Base-by-base conservation (phyloP, 2,888 invertebrate species). In the Fissipunctia ypsillon region DNA sequence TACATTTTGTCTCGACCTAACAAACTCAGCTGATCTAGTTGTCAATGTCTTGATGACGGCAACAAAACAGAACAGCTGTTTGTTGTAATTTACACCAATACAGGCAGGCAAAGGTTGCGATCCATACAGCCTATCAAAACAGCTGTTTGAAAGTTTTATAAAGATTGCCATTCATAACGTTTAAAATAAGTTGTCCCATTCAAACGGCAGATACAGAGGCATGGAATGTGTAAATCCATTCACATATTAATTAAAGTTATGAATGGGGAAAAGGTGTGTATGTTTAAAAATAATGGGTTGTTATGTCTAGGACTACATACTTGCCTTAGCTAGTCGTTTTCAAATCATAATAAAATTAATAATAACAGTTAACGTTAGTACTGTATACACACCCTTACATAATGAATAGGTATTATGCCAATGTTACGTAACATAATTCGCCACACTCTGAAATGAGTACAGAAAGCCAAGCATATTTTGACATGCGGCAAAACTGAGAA, bases 1-100 rank as follows among this genome's bases (percentile, higher is more conserved):
- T 43, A 43, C 25, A 52, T 70, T 73, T n/a, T 19, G 12, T 41
- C 5, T 38, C 28, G 1, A 38, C 48, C 12, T 28, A 50, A 28
- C 16, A 38, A 70, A 41, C n/a, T 31, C 31, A 19, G 4, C n/a
- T 28, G 43, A 25, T 7, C 7, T 22, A 5, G 5, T 14, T 45
- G 19, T 25, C 22, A 38, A 25, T 67, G 14, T 19, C 31, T 38
- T 7, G 19, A 25, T 69, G 68, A 45, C 12, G 31, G 28, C 41
- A 69, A 28, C 38, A 73, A 73, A 41, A 50, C 73, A 73, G 50
- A 41, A 50, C 73, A 73, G 50, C 69, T 69, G 73, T 72, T 3
- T 10, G 19, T 41, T 28, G 22, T 31, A 9, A 70, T 38, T 48
- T 48, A 38, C 43, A 1, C 43, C 4, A 28, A 71, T 14, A 45